A percentile compares a stretch with the other conserved stretches of the same genome.
Conservation (phyloP, 2,888 invertebrate species). For the Nasonovia ribisnigri region DNA sequence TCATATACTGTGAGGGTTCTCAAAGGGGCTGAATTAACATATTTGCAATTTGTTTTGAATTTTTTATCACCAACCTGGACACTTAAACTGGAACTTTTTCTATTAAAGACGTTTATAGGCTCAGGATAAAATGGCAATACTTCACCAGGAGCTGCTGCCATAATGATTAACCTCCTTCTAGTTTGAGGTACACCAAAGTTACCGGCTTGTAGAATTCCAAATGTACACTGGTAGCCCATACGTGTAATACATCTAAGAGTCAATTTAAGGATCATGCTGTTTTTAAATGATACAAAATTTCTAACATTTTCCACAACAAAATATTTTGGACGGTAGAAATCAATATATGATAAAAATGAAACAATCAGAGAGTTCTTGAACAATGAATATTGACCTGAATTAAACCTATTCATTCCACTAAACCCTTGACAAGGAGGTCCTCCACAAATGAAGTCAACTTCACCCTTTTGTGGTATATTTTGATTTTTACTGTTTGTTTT, state of each 20-base stretch:
- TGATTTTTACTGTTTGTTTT: conserved; percentile 73
- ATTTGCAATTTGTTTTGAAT: conserved; percentile 73
- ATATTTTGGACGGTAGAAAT: conserved; percentile 86
- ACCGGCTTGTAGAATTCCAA: conserved; percentile 88
- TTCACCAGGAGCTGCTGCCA: conserved; percentile 86
- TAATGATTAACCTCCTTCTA: conserved; percentile 80
- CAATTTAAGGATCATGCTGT: conserved; percentile 84
- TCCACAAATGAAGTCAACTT: conserved; percentile 86
- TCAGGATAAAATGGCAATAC: conserved; percentile 83
- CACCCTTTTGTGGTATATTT: conserved; percentile 80
- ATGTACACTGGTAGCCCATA: conserved; percentile 90
- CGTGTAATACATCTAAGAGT: conserved; percentile 82
- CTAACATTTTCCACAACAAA: conserved; percentile 88
- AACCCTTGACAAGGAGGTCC: conserved; percentile 93
- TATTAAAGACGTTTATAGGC: conserved; percentile 83
- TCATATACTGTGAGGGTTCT: conserved; percentile 85
- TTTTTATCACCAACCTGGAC: conserved; percentile 74
- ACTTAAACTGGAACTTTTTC: conserved; percentile 76
- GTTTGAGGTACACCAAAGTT: conserved; percentile 89
- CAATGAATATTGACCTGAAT: conserved; percentile 84
- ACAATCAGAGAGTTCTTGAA: conserved; percentile 88
- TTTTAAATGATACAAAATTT: conserved; percentile 87
- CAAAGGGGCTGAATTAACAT: conserved; percentile 81
- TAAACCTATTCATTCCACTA: conserved; percentile 90
- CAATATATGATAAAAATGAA: conserved; percentile 86